These are phyloP conservation scores for Hypsopygia costalis DNA, from an alignment of 2,888 invertebrate species.

Conservation along the genomic window DNA sequence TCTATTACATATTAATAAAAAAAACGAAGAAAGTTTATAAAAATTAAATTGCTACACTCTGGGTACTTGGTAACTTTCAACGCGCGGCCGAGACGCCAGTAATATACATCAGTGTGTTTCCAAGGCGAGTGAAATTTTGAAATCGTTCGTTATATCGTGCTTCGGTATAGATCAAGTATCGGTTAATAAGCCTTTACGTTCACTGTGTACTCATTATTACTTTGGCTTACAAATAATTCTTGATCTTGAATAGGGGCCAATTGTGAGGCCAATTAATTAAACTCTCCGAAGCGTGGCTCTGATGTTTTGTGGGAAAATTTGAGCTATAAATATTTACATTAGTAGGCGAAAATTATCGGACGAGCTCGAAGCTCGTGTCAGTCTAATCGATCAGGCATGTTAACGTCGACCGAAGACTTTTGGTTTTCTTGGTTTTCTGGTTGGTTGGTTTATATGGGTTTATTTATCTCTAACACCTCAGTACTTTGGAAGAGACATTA, in stretches of 20 bases:
- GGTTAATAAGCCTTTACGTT: neutral
- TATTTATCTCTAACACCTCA: too few relatives aligned
- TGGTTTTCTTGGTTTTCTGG: too few relatives aligned
- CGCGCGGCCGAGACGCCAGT: constrained; percentile 7
- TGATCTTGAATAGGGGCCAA: neutral
- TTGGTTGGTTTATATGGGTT: too few relatives aligned
- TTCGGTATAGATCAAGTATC: constrained; percentile 23
- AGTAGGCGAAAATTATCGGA: too few relatives aligned
- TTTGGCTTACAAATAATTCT: neutral
- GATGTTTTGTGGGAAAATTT: neutral
- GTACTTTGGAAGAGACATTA: too few relatives aligned
- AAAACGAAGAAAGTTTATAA: too few relatives aligned
- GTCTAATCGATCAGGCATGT: too few relatives aligned
- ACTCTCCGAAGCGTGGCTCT: neutral
- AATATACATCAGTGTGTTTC: constrained; percentile 27
- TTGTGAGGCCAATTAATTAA: neutral
- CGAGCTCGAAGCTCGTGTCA: too few relatives aligned
- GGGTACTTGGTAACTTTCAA: too few relatives aligned
- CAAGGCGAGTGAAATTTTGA: constrained; percentile 25
- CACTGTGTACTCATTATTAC: neutral
- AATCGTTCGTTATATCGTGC: constrained; percentile 35
- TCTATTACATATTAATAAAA: too few relatives aligned
- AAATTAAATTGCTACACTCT: too few relatives aligned
- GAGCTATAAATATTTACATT: neutral
- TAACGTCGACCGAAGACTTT: too few relatives aligned